phyloP scores from a whole-genome alignment of 2,888 invertebrate species.

The Drosophila dives region DNA sequence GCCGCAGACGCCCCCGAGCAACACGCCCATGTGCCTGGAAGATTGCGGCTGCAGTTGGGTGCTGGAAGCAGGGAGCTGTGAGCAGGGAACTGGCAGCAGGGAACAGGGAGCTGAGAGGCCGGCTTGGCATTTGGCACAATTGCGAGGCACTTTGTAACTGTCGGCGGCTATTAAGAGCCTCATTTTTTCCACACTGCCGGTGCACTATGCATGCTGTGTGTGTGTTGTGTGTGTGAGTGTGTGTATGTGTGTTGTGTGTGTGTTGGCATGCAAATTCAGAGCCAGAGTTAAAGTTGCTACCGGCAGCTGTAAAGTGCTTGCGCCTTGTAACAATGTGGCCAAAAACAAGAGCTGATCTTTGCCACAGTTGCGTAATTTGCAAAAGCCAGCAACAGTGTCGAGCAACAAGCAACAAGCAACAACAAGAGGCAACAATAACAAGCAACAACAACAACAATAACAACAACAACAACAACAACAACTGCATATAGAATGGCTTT shows the following conservation, averaged over 20 bases:
- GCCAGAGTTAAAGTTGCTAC: slow-evolving; percentile 43
- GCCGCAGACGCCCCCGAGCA: slow-evolving; percentile 69
- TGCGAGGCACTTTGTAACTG: slow-evolving; percentile 84
- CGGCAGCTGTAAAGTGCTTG: slow-evolving; percentile 66
- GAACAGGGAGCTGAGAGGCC: slow-evolving; percentile 13
- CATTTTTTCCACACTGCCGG: slow-evolving; percentile 69
- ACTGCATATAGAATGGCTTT: slow-evolving; percentile 16
- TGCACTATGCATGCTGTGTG: slow-evolving; percentile 51
- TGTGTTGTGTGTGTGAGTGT: slow-evolving; percentile 8
- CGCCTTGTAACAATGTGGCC: slow-evolving; percentile 64
- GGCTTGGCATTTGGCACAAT: slow-evolving; percentile 76
- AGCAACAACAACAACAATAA: slow-evolving; percentile 12
- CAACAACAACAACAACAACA: slow-evolving; percentile 36
- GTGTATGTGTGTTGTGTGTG: slow-evolving; percentile 10
- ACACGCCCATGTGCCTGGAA: slow-evolving; percentile 53
- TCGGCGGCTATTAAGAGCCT: slow-evolving; percentile 83
- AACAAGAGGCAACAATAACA: slow-evolving; percentile 33
- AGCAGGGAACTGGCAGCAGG: slow-evolving; percentile 1
- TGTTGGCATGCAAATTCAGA: slow-evolving; percentile 65
- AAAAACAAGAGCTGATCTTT: slow-evolving; percentile 72
- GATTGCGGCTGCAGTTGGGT: slow-evolving; percentile 8
- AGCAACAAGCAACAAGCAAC: slow-evolving; percentile 27
- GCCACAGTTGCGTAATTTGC: slow-evolving; percentile 77
- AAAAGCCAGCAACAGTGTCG: slow-evolving; percentile 41
- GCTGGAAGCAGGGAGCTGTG: slow-evolving; percentile 14